phyloP scores from a whole-genome alignment of 1,140 invertebrate species.

The Aphelinus atriplicis region DNA sequence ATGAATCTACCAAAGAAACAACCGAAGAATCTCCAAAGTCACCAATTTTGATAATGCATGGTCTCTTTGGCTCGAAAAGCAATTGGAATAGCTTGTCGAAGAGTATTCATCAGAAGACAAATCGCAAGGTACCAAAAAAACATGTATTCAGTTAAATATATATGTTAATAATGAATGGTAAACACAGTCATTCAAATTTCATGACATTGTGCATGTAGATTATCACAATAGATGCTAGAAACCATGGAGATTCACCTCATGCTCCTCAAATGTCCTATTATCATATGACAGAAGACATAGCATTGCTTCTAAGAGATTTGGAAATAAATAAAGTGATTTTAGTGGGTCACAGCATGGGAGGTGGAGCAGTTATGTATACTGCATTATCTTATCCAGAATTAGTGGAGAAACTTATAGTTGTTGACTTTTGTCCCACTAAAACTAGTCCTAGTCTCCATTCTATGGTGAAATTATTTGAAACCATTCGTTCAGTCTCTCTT shows the following conservation, averaged over 20 bases:
- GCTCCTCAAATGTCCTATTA: conserved; percentile 75
- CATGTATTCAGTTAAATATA: no score
- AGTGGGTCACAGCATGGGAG: conserved; percentile 93
- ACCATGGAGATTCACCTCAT: conserved; percentile 92
- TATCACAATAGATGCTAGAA: conserved; percentile 84
- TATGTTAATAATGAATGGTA: no score
- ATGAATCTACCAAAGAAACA: conserved; percentile 62
- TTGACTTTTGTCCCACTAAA: conserved; percentile 84
- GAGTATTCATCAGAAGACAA: conserved; percentile 72
- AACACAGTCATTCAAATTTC: no score
- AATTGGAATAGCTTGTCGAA: conserved; percentile 88
- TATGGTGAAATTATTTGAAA: conserved; percentile 74
- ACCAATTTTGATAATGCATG: conserved; percentile 86
- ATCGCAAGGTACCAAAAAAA: conserved; percentile 67
- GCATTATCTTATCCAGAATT: conserved; percentile 79
- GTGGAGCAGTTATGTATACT: conserved; percentile 82
- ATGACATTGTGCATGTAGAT: conserved; percentile 65
- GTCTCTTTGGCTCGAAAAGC: conserved; percentile 84
- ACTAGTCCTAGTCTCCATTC: conserved; percentile 71
- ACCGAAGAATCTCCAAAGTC: conserved; percentile 40
- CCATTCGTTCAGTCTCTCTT: conserved; percentile 72
- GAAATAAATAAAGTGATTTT: conserved; percentile 72
- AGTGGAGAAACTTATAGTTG: conserved; percentile 82
- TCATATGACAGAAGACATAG: conserved; percentile 79
- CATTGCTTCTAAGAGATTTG: conserved; percentile 72